Evolutionary conservation across 2,888 invertebrate genomes (phyloP), one percentile per base, ranked within the genome.

Genomic region (Idaea biselata): DNA sequence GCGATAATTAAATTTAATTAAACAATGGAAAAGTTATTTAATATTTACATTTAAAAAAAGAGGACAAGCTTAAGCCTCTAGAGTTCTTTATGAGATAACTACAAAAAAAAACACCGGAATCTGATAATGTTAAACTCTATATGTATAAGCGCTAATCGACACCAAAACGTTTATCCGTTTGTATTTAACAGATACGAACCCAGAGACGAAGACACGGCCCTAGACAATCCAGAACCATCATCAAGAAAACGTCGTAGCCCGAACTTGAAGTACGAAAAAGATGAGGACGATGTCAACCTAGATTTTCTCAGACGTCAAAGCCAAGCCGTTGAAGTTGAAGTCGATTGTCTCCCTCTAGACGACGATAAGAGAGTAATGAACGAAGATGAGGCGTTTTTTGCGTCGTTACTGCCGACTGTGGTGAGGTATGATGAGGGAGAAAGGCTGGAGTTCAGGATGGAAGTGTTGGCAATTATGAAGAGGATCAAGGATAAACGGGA

Each of bases 321-420:
- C 7, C 55, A 17, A 58, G 18, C 6, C 33, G 5, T 8, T 5
- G 59, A 54, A 18, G 58, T 17, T 8, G 65, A 63, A 17, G 18
- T 18, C 8, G 56, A 18, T 17, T 18, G 18, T 8, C 6, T 55
- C 2, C 55, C 55, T 16, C n/a, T 16, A 3, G 83, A 68, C 0
- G 79, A 76, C 61, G 89, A 91, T 61, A 83, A 86, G 0, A 79
- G 91, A 33, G 72, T 92, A 0, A 91, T 92, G 91, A 91, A 92
- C 62, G 92, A 92, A 65, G 91, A 92, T 64, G 92, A 92, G 64
- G 91, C 91, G 0, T 92, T 92, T 67, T 92, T 92, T 60, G 91
- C 91, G 0, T 91, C 92, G 0, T 70, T 92, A 1, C 68, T 92
- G 25, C 92, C 91, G 0, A 83, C 89, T 0, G 78, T 91, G 0